Evolutionary conservation across 1,140 invertebrate genomes (phyloP).

Genomic region (Hydropsyche tenuis): DNA sequence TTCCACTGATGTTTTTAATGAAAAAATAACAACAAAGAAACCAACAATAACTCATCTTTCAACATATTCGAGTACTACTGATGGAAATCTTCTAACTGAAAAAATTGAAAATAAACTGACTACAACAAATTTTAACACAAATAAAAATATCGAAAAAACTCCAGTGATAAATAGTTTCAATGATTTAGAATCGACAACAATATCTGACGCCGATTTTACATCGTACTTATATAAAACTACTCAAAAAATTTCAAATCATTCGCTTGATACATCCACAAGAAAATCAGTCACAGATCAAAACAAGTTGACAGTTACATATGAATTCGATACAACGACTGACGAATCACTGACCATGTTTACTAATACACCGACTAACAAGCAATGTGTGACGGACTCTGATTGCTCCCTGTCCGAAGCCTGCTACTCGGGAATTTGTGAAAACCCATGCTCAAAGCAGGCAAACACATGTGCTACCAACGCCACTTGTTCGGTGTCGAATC

Average conservation of each 20-base stretch:
- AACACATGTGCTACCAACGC: slow-evolving; percentile 73
- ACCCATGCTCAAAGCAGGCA: slow-evolving; percentile 69
- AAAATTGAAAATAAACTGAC: not conserved
- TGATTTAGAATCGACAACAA: not conserved
- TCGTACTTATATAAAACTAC: too few relatives aligned
- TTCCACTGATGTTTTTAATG: not conserved
- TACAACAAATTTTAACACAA: not conserved
- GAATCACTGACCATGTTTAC: slow-evolving; percentile 53
- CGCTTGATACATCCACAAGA: too few relatives aligned
- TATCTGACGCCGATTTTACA: too few relatives aligned
- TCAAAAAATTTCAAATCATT: too few relatives aligned
- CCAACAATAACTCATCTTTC: not conserved
- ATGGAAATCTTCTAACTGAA: not conserved
- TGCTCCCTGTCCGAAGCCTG: slow-evolving; percentile 73
- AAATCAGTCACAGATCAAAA: not conserved
- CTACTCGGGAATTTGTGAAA: slow-evolving; percentile 72
- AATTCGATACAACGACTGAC: slow-evolving; percentile 48
- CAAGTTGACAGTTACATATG: not conserved
- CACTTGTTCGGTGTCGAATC: slow-evolving; percentile 72
- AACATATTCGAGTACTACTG: not conserved
- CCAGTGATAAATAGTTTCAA: not conserved
- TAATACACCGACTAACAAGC: slow-evolving; percentile 55
- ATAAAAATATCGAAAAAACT: not conserved
- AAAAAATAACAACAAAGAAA: not conserved
- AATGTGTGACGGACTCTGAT: slow-evolving; percentile 71